Percentiles rank a stretch among this genome's conserved stretches.
Conservation (phyloP, 2,888 invertebrate species). For the Acleris holmiana region DNA sequence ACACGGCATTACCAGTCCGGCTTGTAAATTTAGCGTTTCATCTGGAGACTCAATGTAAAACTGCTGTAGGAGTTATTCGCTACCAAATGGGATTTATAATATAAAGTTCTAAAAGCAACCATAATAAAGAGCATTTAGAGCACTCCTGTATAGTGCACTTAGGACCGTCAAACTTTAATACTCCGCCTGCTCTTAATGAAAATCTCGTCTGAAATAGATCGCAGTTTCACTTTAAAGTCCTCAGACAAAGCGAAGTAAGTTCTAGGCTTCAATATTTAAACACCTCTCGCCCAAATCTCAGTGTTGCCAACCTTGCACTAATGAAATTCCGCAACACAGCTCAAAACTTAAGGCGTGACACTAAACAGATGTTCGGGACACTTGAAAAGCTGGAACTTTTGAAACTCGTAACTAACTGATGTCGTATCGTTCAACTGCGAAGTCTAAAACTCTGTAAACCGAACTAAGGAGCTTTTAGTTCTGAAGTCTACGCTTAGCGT, state of each 20-base stretch:
- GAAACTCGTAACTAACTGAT: constrained; percentile 40
- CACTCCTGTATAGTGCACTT: constrained; percentile 1
- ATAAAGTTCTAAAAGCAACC: constrained; percentile 7
- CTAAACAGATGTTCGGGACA: constrained; percentile 40
- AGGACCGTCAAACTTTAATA: constrained; percentile 13
- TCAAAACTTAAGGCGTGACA: constrained; percentile 37
- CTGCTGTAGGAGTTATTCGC: constrained; percentile 38
- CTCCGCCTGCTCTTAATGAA: constrained; percentile 21
- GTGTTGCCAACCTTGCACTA: constrained; percentile 28
- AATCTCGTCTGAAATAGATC: constrained; percentile 17
- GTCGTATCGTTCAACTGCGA: constrained; percentile 32
- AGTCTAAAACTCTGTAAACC: constrained; percentile 17
- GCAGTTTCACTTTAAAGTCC: constrained; percentile 8
- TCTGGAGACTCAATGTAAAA: constrained; percentile 34
- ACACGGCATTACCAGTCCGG: constrained; percentile 34
- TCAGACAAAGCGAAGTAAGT: constrained; percentile 23
- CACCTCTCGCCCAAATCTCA: constrained; percentile 13
- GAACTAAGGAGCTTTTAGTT: constrained; percentile 13
- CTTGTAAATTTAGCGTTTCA: constrained; percentile 29
- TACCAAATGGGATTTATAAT: constrained; percentile 39
- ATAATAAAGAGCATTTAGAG: constrained; percentile 10
- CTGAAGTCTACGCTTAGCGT: constrained; percentile 4
- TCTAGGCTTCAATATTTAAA: constrained; percentile 27
- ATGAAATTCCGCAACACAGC: constrained; percentile 31
- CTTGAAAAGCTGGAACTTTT: constrained; percentile 38